These are phyloP conservation scores for Umimayanthus kanabou DNA, from an alignment of 92 coral and sea anemone species.

Conservation along the genomic window DNA sequence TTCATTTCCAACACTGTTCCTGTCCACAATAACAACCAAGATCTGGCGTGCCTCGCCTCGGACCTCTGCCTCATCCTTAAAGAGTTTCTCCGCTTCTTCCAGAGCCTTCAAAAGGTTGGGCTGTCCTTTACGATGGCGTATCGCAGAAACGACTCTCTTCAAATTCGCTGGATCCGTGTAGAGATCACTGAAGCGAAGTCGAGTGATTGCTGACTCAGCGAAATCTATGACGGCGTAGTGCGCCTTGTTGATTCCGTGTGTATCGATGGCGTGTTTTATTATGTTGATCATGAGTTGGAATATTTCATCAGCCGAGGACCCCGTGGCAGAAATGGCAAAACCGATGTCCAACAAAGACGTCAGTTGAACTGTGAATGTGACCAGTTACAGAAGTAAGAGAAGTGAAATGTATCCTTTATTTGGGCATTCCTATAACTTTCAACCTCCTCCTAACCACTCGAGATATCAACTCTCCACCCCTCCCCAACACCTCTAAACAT, in stretches of 20 bases:
- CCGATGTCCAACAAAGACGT: constrained; percentile 47
- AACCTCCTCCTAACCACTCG: neutral
- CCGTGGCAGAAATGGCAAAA: constrained; percentile 55
- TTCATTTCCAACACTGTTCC: constrained; percentile 55
- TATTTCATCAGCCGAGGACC: constrained; percentile 32
- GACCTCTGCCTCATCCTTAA: constrained; percentile 54
- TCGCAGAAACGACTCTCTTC: constrained; percentile 50
- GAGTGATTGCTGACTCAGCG: constrained; percentile 64
- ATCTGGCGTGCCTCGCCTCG: constrained; percentile 76
- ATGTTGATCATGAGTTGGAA: constrained; percentile 43
- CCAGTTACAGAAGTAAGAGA: neutral
- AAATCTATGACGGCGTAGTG: constrained; percentile 84
- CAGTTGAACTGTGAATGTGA: constrained; percentile 7
- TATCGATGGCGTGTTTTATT: constrained; percentile 59
- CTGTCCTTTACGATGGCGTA: constrained; percentile 64
- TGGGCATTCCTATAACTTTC: no score
- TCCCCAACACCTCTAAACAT: neutral
- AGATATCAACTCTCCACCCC: neutral
- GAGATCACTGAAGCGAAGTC: constrained; percentile 65
- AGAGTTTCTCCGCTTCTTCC: constrained; percentile 62
- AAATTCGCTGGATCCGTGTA: constrained; percentile 62
- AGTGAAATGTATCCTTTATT: neutral
- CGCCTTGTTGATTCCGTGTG: constrained; percentile 63
- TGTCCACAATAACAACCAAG: constrained; percentile 74
- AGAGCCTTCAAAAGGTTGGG: constrained; percentile 66